Evolutionary conservation across 2,113 vertebrate genomes (phyloP).

Genomic region (Rhizomys pruinosus): DNA sequence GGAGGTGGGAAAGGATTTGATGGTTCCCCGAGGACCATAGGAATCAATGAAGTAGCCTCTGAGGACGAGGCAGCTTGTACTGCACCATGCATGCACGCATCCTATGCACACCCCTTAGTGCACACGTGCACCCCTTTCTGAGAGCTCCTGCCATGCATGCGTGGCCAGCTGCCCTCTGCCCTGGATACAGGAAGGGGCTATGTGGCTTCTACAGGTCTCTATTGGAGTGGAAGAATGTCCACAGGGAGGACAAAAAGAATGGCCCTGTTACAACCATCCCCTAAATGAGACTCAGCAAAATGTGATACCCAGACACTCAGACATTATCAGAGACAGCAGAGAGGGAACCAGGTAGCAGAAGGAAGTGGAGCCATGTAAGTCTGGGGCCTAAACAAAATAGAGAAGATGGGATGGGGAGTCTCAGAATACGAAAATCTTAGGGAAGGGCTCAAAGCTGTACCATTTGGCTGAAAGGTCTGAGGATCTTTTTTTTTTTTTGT

Average conservation of each 20-base stretch:
- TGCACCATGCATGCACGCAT: rapidly evolving
- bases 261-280: neutral
- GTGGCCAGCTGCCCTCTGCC: neutral
- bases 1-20: neutral
- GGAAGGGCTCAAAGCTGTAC: rapidly evolving
- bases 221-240: neutral
- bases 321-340: neutral
- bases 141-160: neutral
- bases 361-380: neutral
- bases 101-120: neutral
- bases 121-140: rapidly evolving
- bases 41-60: neutral
- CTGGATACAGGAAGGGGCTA: neutral
- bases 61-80: neutral
- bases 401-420: neutral
- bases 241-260: neutral
- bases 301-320: neutral
- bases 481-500: neutral
- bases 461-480: neutral
- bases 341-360: neutral
- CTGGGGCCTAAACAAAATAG: neutral
- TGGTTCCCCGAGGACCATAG: neutral
- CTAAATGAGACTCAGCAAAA: neutral
- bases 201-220: neutral
- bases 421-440: neutral